Conservation (phyloP, 2,113 vertebrate species). For the Orthonyx spaldingii region DNA sequence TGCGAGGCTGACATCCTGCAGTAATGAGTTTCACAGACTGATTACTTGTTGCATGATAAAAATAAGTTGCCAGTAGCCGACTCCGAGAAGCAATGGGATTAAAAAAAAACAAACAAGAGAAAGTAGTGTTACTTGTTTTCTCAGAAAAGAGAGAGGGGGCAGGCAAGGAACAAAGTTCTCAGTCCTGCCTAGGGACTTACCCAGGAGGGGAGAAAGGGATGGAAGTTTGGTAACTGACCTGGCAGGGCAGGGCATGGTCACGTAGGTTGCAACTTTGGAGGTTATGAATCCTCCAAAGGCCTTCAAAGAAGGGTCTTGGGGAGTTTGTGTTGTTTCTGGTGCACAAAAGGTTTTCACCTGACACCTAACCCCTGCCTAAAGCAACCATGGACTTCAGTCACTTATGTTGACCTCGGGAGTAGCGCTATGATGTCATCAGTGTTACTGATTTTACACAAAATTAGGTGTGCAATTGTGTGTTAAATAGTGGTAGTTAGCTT, state of each 20-base stretch:
- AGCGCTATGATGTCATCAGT: conserved; percentile 66
- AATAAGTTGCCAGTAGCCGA: neutral
- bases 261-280: neutral
- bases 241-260: rapidly evolving
- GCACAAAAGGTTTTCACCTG: neutral
- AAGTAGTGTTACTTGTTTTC: neutral
- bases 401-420: conserved; percentile 38
- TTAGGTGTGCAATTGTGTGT: conserved; percentile 75
- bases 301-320: neutral
- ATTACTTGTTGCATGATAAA: neutral
- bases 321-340: neutral
- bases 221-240: neutral
- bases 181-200: neutral
- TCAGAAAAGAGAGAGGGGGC: neutral
- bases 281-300: neutral
- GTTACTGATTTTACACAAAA: conserved; percentile 74
- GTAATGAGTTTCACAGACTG: neutral
- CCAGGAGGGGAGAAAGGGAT: neutral
- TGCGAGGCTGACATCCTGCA: neutral
- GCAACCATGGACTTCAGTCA: neutral
- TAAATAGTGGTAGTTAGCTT: conserved; percentile 65
- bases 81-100: neutral
- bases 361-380: neutral
- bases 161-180: neutral
- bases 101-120: neutral